Percentiles rank a stretch among this genome's conserved stretches.
Conservation (phyloP, 2,113 vertebrate genomes). For the Cariama cristata region DNA sequence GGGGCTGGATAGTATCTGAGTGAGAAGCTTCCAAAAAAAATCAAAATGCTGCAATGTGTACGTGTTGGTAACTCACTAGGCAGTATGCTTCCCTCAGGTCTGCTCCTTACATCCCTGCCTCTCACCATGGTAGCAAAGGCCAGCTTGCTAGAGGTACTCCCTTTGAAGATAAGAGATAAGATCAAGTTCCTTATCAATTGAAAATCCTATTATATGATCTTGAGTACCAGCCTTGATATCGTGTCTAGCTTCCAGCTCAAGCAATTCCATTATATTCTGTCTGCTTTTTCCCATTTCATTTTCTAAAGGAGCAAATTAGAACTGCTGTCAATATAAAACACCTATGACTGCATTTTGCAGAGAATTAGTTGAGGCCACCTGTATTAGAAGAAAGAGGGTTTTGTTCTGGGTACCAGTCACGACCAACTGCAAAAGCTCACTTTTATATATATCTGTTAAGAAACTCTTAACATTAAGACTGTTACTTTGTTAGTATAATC, state of each 20-base stretch:
- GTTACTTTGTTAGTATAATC: background rate
- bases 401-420: background rate
- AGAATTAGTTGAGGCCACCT: background rate
- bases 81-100: background rate
- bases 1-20: slow-evolving; percentile 34
- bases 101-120: background rate
- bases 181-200: background rate
- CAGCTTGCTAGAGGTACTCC: background rate
- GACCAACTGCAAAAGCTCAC: background rate
- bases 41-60: slow-evolving; percentile 15
- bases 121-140: background rate
- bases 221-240: background rate
- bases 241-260: background rate
- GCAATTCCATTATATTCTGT: background rate
- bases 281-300: background rate
- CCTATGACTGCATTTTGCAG: background rate
- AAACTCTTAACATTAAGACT: background rate
- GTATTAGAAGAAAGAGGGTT: background rate
- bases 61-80: slow-evolving; percentile 42
- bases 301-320: background rate
- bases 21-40: slow-evolving; percentile 49
- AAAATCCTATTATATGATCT: background rate
- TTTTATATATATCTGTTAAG: background rate
- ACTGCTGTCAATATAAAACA: background rate
- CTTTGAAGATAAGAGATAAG: slow-evolving; percentile 6